These are phyloP conservation scores for Corythaeola cristata DNA, from an alignment of 2,113 vertebrate genomes.

Conservation along the genomic window DNA sequence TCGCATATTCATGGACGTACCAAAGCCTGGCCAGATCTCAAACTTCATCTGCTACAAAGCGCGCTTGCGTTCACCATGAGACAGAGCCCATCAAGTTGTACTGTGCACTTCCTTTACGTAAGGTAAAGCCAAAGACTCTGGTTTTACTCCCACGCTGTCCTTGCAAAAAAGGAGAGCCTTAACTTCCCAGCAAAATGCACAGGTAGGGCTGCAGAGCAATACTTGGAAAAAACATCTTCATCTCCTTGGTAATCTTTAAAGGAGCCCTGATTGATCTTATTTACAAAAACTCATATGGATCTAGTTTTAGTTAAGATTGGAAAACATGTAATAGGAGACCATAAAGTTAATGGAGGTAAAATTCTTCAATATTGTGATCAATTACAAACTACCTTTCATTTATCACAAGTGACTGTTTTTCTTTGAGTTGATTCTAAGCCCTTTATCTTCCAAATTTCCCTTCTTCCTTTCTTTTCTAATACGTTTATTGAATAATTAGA, in stretches of 20 bases:
- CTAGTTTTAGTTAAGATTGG: not conserved
- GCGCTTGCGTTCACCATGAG: not conserved
- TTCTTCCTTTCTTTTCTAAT: not conserved
- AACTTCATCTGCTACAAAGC: not conserved
- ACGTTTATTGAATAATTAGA: not conserved
- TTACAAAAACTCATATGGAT: conserved; percentile 31
- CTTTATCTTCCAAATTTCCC: conserved; percentile 24
- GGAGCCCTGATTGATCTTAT: conserved; percentile 39
- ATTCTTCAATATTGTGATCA: conserved; percentile 40
- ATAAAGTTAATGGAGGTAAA: conserved; percentile 33
- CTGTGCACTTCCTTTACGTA: not conserved
- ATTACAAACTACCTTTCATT: conserved; percentile 30
- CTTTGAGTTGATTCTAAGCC: conserved; percentile 20
- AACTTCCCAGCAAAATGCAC: not conserved
- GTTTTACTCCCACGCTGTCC: not conserved
- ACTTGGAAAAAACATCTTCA: not conserved
- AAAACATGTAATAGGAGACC: not conserved
- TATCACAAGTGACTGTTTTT: conserved; percentile 49
- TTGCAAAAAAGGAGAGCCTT: not conserved
- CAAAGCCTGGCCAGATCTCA: not conserved
- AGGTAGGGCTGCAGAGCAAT: not conserved
- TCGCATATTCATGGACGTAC: not conserved
- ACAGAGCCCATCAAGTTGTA: not conserved
- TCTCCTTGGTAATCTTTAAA: not conserved
- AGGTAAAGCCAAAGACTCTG: not conserved